Conservation (phyloP, 2,113 vertebrate species). For the Carollia perspicillata region DNA sequence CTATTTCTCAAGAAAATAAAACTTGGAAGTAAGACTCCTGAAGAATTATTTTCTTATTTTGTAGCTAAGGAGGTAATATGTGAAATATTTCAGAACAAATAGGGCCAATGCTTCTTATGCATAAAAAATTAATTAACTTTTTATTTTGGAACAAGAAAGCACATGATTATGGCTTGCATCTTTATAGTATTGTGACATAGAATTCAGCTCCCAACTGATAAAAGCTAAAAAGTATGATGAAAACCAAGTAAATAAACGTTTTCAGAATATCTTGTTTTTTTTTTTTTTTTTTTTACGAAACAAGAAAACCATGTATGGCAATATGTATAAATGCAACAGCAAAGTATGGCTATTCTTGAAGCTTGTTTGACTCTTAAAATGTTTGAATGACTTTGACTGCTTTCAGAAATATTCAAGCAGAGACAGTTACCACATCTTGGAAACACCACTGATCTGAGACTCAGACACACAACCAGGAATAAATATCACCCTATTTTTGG, state of each 20-base stretch:
- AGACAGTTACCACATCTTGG: neutral
- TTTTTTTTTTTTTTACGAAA: slow-evolving; percentile 67
- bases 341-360: neutral
- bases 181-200: slow-evolving; percentile 31
- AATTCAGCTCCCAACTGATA: slow-evolving; percentile 53
- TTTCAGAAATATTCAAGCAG: neutral
- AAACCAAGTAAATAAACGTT: slow-evolving; percentile 60
- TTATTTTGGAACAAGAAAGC: slow-evolving; percentile 31
- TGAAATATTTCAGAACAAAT: slow-evolving; percentile 46
- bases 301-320: slow-evolving; percentile 56
- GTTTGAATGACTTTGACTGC: neutral
- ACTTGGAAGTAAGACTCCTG: neutral
- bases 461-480: neutral
- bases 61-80: slow-evolving; percentile 34
- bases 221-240: slow-evolving; percentile 51
- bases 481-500: neutral
- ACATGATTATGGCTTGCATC: neutral
- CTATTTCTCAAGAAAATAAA: slow-evolving; percentile 27
- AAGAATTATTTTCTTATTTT: slow-evolving; percentile 36
- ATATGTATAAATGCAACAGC: slow-evolving; percentile 35
- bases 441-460: neutral
- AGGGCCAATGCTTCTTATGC: slow-evolving; percentile 15
- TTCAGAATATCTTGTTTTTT: slow-evolving; percentile 45
- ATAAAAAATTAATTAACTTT: slow-evolving; percentile 61
- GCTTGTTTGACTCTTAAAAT: neutral